phyloP scores from a whole-genome alignment of 2,888 invertebrate genomes.

The Papilio protenor region DNA sequence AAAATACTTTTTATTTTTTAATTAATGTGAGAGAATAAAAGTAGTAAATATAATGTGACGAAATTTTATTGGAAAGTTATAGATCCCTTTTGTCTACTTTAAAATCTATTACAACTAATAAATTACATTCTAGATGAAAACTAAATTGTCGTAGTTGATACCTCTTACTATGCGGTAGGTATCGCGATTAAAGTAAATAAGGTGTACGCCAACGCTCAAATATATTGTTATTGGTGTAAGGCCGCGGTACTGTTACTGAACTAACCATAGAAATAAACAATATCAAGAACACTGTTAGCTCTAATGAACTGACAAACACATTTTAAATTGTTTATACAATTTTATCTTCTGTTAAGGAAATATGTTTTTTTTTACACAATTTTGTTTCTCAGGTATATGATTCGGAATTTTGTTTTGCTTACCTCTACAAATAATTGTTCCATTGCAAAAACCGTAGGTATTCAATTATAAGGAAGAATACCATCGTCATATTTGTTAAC shows the following conservation, averaged over 20 bases:
- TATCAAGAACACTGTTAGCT: constrained; percentile 29
- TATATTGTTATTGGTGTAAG: constrained; percentile 38
- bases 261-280: constrained; percentile 35
- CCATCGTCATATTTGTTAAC: neutral
- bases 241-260: constrained; percentile 33
- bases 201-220: constrained; percentile 36
- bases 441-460: neutral
- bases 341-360: neutral
- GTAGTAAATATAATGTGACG: neutral
- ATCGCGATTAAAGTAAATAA: constrained; percentile 40
- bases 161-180: constrained; percentile 38
- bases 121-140: constrained; percentile 18
- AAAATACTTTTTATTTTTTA: neutral
- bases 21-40: neutral
- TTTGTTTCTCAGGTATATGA: neutral
- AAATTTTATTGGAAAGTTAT: neutral
- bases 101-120: neutral
- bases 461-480: neutral
- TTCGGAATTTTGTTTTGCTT: neutral
- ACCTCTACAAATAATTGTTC: neutral
- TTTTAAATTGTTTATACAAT: constrained; percentile 2
- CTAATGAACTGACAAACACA: constrained; percentile 21
- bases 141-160: neutral
- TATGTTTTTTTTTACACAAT: neutral
- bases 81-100: neutral